Evolutionary conservation across 2,113 vertebrate species (phyloP).

Genomic region (Oryctolagus cuniculus): mOryCun1.1 NC_091445.1:24117501-24118000

Average conservation of each 20-base stretch:
- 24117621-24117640: constrained; percentile 58
- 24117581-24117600: constrained; percentile 49
- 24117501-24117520: constrained; percentile 60
- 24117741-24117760: constrained; percentile 68
- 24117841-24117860: constrained; percentile 32
- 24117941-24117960: background rate
- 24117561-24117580: background rate
- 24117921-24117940: background rate
- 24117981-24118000: constrained; percentile 4
- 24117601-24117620: constrained; percentile 41
- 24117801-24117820: constrained; percentile 47
- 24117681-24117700: constrained; percentile 67
- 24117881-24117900: background rate
- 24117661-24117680: constrained; percentile 63
- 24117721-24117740: constrained; percentile 66
- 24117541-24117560: constrained; percentile 59
- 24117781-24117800: constrained; percentile 47
- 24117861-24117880: constrained; percentile 1
- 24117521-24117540: constrained; percentile 52
- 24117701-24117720: constrained; percentile 55
- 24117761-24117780: constrained; percentile 64
- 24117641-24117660: constrained; percentile 54
- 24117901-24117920: background rate
- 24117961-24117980: constrained; percentile 46
- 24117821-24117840: background rate